Conservation (phyloP, 2,888 invertebrate genomes). For the Dasypolia templi region DNA sequence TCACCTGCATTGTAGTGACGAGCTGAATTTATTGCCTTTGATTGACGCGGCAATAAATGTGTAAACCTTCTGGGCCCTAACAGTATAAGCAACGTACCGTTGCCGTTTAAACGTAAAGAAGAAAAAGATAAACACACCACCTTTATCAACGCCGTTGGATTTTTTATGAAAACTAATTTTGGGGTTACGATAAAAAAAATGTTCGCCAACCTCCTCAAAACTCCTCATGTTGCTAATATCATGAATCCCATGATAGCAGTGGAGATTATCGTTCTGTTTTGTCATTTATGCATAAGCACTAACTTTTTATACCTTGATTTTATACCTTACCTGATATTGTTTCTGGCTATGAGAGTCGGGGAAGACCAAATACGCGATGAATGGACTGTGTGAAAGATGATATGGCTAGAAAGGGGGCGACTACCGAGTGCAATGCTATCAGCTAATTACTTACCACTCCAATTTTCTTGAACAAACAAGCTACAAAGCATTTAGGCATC, state of each 20-base stretch:
- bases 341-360: background rate
- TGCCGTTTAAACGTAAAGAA: background rate
- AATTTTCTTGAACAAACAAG: conserved; percentile 78
- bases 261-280: background rate
- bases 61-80: too few relatives aligned
- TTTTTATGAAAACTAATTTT: background rate
- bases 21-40: background rate
- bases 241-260: background rate
- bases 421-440: background rate
- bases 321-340: background rate
- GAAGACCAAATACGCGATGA: background rate
- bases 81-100: background rate
- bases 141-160: background rate
- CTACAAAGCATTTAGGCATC: conserved; percentile 77
- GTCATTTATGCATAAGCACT: background rate
- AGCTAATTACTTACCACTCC: conserved; percentile 75
- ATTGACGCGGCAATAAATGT: background rate
- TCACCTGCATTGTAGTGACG: background rate
- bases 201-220: background rate
- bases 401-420: background rate
- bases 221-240: background rate
- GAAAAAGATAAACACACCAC: background rate
- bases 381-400: background rate
- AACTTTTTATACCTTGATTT: too few relatives aligned
- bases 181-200: background rate